Evolutionary conservation across 2,888 invertebrate species (phyloP), one percentile per base, ranked within the genome.

Genomic region (Nomada ferruginata): DNA sequence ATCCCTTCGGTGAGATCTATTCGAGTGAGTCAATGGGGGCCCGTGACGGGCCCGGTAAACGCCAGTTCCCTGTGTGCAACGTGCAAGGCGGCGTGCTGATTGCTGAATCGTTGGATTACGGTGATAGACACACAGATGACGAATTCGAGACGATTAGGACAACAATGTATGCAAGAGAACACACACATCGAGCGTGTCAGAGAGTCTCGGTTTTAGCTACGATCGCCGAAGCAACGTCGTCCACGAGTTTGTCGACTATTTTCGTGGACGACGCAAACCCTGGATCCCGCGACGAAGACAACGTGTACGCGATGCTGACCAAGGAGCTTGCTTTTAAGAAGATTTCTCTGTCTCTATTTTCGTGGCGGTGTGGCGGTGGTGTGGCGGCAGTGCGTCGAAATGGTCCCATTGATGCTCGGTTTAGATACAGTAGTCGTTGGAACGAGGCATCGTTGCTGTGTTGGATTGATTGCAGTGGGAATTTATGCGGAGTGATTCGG

Each of bases 141-240:
- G 60, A 20, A 65, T 53, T 76, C 50, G 64, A 66, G 64, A 74
- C 70, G 70, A 78, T 82, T 85, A 86, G 59, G 44, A 71, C 47
- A 64, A 73, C 57, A 47, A 64, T 53, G 70, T 74, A 66, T 74
- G 79, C 70, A 82, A 72, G 57, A 65, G 57, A 50, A 73, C 84
- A 82, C 74, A 85, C 83, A 88, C 79, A 85, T 73, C 73, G 80
- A 87, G 86, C 79, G 88, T 88, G 88, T 86, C 42, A 74, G 64
- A 80, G 74, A 86, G 76, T 84, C 78, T 75, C 47, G 73, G 65
- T 84, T 81, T 82, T 83, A 87, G 87, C 64, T 80, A 87, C 84
- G 84, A 88, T 86, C 83, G 83, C 76, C 69, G 77, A 73, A 74
- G 65, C 64, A 57, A 70, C 20, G 29, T 70, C 4, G 13, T 69